A percentile compares a stretch with the other conserved stretches of the same genome.
phyloP scores from a whole-genome alignment of 2,888 invertebrate species.

The Himalopsyche japonica region DNA sequence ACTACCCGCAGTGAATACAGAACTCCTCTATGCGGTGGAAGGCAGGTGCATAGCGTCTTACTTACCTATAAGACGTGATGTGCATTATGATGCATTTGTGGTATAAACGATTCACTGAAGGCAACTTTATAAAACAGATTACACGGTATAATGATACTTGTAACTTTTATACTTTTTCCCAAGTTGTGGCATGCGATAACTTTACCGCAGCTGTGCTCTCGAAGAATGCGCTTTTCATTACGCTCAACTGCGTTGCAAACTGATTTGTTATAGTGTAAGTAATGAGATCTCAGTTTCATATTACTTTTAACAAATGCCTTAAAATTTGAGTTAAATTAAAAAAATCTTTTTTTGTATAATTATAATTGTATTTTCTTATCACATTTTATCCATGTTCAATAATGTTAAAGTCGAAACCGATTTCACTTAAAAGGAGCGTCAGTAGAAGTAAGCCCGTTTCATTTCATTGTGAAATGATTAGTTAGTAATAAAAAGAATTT shows the following conservation, averaged over 20 bases:
- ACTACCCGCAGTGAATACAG: background rate
- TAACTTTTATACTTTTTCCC: background rate
- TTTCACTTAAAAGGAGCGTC: too few relatives aligned
- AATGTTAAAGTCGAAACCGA: too few relatives aligned
- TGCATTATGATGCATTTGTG: background rate
- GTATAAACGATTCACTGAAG: background rate
- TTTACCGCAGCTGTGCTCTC: background rate
- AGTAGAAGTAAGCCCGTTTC: too few relatives aligned
- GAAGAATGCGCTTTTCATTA: background rate
- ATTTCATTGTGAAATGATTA: too few relatives aligned
- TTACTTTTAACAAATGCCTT: too few relatives aligned
- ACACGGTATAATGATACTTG: background rate
- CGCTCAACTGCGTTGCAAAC: background rate
- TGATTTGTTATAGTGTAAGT: background rate
- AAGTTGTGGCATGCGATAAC: background rate
- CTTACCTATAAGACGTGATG: background rate
- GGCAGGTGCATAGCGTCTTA: slow-evolving; percentile 4
- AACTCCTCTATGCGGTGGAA: background rate
- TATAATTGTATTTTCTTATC: too few relatives aligned
- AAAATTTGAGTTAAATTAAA: too few relatives aligned
- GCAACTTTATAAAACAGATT: background rate
- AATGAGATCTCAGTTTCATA: too few relatives aligned
- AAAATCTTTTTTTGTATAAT: too few relatives aligned
- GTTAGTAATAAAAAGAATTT: too few relatives aligned
- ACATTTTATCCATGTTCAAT: too few relatives aligned